Conservation (phyloP, 2,888 invertebrate species). For the Alloscopus bannaensis region DNA sequence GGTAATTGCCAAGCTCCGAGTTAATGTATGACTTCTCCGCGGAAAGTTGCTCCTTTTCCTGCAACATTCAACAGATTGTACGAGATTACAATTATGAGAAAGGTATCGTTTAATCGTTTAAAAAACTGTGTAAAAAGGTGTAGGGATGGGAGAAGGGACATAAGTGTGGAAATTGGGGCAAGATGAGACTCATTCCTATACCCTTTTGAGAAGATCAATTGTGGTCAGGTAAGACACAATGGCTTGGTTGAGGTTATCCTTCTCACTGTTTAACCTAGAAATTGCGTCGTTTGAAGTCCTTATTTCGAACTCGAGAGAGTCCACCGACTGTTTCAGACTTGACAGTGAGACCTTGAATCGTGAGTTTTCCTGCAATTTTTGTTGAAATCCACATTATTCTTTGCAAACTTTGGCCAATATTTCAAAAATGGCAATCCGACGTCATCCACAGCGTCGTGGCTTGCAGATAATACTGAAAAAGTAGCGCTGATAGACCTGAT, state of each 20-base stretch:
- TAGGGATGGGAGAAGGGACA: neutral
- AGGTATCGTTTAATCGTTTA: neutral
- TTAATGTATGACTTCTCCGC: conserved; percentile 70
- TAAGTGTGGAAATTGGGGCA: conserved; percentile 25
- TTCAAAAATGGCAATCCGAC: too few species aligned
- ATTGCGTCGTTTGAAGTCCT: conserved; percentile 68
- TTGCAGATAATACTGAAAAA: too few species aligned
- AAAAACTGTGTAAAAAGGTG: neutral
- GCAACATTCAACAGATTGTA: neutral
- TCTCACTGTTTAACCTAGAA: conserved; percentile 70
- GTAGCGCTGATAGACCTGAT: conserved; percentile 71
- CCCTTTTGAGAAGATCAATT: conserved; percentile 71
- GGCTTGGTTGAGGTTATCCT: conserved; percentile 72
- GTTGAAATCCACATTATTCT: neutral
- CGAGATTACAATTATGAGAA: too few species aligned
- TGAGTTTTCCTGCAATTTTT: conserved; percentile 71
- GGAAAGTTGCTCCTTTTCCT: conserved; percentile 72
- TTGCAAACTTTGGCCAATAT: conserved; percentile 4
- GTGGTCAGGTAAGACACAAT: conserved; percentile 71
- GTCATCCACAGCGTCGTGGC: too few species aligned
- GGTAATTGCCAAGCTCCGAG: conserved; percentile 69
- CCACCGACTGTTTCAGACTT: conserved; percentile 70
- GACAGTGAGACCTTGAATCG: conserved; percentile 68
- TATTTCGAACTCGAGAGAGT: conserved; percentile 70
- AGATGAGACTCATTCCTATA: conserved; percentile 45